Evolutionary conservation across 2,888 invertebrate genomes (phyloP), one percentile per base, ranked within the genome.

Genomic region (Mycalesis mineus): DNA sequence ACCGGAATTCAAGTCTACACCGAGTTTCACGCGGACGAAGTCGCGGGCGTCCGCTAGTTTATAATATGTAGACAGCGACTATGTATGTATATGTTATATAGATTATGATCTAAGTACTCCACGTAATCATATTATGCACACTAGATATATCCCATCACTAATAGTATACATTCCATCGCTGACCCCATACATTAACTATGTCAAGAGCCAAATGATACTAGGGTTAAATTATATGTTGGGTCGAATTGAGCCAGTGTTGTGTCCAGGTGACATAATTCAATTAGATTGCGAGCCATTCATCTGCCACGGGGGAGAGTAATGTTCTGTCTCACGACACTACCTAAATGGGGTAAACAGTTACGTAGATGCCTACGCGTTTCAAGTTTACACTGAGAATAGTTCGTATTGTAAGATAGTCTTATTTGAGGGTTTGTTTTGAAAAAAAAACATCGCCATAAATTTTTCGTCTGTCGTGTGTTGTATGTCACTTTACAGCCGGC

Each of bases 261-360:
- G 55, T 58, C 61, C 65, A 65, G 57, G 60, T 67, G 58, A 60
- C 61, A 67, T 68, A 65, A 68, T 67, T 68, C 67, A 68, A 67
- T 68, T 66, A 67, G 57, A 68, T 67, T 64, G 67, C 62, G 52
- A 57, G 53, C 63, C 59, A 66, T 68, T 65, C 61, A 62, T 67
- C 65, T 65, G 59, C 51, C 62, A 52, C 57, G 39, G 37, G 58
- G 45, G 47, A 58, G 51, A 53, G 60, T 60, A 54, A 57, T 60
- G 52, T 48, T 22, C 53, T 60, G 57, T 57, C 53, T 53, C 53
- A 50, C 36, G 31, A 53, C 17, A 31, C 51, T 29, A 41, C 40
- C 49, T 50, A 50, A 50, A 50, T 50, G 41, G 51, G 51, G 40
- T 51, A 51, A 51, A 51, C 51, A 51, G 8, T 33, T 9, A 29